Conservation (phyloP, 1,140 invertebrate genomes). For the Portunus trituberculatus region DNA sequence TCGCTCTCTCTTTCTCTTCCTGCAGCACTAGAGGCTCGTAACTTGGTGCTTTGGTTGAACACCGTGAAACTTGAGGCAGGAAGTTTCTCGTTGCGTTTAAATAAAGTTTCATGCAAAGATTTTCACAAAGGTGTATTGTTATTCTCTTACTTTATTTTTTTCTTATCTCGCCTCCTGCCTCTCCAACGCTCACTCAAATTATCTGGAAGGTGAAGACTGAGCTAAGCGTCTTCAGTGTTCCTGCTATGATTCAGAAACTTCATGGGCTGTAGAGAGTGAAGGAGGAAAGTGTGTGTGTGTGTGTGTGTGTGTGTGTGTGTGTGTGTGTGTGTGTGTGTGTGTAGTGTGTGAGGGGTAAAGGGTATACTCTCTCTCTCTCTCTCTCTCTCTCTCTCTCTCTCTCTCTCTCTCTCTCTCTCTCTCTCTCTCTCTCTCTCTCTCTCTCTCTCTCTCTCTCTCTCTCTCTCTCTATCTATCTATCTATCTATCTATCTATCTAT, state of each 20-base stretch:
- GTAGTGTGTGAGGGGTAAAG: too few species aligned
- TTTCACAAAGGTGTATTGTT: neutral
- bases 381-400: conserved; percentile 11
- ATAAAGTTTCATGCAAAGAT: neutral
- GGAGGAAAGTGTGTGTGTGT: too few species aligned
- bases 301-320: too few species aligned
- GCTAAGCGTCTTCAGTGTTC: neutral
- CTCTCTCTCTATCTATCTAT: too few species aligned
- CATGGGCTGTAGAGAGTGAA: too few species aligned
- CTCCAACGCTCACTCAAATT: neutral
- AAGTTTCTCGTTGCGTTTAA: neutral
- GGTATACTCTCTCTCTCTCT: neutral
- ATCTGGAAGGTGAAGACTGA: neutral
- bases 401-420: conserved; percentile 11
- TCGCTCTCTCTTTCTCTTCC: neutral
- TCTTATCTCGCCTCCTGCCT: neutral
- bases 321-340: too few species aligned
- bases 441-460: neutral
- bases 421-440: conserved; percentile 11
- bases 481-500: too few species aligned
- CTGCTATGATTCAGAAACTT: neutral
- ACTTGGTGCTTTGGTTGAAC: neutral
- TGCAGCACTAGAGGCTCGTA: neutral
- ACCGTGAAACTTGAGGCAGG: neutral
- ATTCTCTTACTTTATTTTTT: neutral